Percentiles rank a stretch among this genome's conserved stretches.
phyloP scores from a whole-genome alignment of 1,140 invertebrate species.

The Drosophila lacertosa region DNA sequence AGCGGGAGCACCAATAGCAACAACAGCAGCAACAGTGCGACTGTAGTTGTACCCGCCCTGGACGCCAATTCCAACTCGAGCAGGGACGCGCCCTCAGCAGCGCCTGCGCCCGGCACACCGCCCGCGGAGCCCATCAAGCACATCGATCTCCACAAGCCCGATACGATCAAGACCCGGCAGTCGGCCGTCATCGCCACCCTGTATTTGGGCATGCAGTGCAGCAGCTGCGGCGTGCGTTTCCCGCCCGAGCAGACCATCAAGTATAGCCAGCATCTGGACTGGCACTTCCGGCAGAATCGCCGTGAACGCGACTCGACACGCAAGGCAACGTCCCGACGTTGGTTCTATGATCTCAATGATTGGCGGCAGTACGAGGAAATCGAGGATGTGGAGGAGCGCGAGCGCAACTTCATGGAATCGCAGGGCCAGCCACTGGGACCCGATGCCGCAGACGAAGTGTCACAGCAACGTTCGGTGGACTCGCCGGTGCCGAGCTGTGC shows the following conservation, averaged over 20 bases:
- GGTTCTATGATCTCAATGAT: conserved; percentile 95
- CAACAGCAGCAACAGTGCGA: not conserved
- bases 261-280: conserved; percentile 97
- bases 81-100: not conserved
- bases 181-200: conserved; percentile 88
- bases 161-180: conserved; percentile 91
- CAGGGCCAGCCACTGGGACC: conserved; percentile 87
- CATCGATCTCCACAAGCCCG: conserved; percentile 88
- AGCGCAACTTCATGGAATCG: conserved; percentile 94
- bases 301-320: conserved; percentile 93
- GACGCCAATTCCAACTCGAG: not conserved
- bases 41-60: not conserved
- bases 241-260: conserved; percentile 93
- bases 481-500: conserved; percentile 77
- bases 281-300: conserved; percentile 98
- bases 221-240: conserved; percentile 96
- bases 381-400: conserved; percentile 95
- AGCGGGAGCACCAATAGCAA: not conserved
- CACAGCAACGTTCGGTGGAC: conserved; percentile 71
- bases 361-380: conserved; percentile 98
- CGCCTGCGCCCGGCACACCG: conserved; percentile 44
- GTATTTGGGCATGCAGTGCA: conserved; percentile 96
- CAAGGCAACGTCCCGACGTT: conserved; percentile 92
- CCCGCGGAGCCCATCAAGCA: conserved; percentile 85
- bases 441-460: conserved; percentile 83